Conservation (phyloP, 2,113 vertebrate species). For the Zeus faber region DNA sequence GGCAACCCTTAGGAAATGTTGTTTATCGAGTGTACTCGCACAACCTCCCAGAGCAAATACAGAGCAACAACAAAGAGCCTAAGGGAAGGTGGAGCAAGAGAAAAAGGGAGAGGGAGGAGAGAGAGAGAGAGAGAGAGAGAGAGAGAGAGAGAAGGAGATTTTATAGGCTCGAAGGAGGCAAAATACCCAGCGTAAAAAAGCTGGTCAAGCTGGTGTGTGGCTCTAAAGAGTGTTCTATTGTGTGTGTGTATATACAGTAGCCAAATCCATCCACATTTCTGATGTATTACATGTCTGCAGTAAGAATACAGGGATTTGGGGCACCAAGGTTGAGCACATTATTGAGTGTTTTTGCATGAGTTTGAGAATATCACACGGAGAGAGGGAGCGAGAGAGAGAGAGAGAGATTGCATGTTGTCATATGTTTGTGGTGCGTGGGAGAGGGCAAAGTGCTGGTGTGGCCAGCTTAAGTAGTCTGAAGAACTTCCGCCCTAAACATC, state of each 20-base stretch:
- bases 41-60: slow-evolving; percentile 43
- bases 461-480: neutral
- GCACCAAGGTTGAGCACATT: neutral
- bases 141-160: slow-evolving; percentile 3
- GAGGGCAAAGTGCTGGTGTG: neutral
- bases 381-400: no score
- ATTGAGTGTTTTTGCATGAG: no score
- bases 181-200: slow-evolving; percentile 12
- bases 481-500: neutral
- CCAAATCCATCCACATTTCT: neutral
- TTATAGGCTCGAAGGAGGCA: slow-evolving; percentile 18
- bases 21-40: slow-evolving; percentile 50
- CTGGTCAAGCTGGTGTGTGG: slow-evolving; percentile 8
- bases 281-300: neutral
- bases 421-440: no score
- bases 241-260: slow-evolving; percentile 1
- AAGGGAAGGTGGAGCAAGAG: slow-evolving; percentile 13
- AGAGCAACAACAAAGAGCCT: slow-evolving; percentile 48
- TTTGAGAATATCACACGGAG: no score
- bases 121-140: neutral
- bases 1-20: slow-evolving; percentile 25
- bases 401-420: no score
- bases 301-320: neutral
- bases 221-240: slow-evolving; percentile 28
- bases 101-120: slow-evolving; percentile 6